Base-by-base conservation (phyloP, 1,140 invertebrate species). In the Pseudomyrmex dendroicus region DNA sequence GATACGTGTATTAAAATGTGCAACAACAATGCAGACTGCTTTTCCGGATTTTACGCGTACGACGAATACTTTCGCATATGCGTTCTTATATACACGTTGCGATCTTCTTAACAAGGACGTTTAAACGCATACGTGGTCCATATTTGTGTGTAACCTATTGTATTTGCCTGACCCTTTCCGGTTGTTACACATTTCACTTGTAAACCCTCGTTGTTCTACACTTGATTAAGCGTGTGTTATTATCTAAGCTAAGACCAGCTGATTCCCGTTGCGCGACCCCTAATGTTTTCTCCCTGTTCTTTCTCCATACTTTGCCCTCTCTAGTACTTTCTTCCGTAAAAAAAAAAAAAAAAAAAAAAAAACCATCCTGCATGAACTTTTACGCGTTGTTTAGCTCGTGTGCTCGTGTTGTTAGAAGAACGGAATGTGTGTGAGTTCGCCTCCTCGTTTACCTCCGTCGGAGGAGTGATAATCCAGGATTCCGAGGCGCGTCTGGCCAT, bases 401-500 rank as follows among this genome's bases (percentile, higher is more conserved):
- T 20, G n/a, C 25, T n/a, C n/a, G n/a, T 52, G 52, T 78, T 9
- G 20, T 20, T 12, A n/a, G 13, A 15, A n/a, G 4, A 17, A 66
- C 7, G 17, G 20, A 54, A 22, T 2, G 35, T 35, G 35, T 35
- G 20, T n/a, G 15, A 10, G 2, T 15, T 57, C 9, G 52, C 8
- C 12, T 57, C 1, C 12, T 57, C 9, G 54, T 88, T 68, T 96
- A 97, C 97, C 97, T 98, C 97, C 61, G 97, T 95, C 50, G 97
- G 97, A 89, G 97, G 97, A 66, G 97, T 96, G 83, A 97, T 96
- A 74, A 98, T 98, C 97, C 97, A 98, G 90, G 97, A 97, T 90
- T 98, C 97, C 15, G 97, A 97, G 35, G 97, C 97, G 70, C 97
- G 94, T 59, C 97, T 95, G 59, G 97, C 97, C 95, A 98, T 96